Percentiles rank a stretch among this genome's conserved stretches.
Evolutionary conservation across 2,797 vertebrate genomes (phyloP).

Genomic region (Coilia nasus): DNA sequence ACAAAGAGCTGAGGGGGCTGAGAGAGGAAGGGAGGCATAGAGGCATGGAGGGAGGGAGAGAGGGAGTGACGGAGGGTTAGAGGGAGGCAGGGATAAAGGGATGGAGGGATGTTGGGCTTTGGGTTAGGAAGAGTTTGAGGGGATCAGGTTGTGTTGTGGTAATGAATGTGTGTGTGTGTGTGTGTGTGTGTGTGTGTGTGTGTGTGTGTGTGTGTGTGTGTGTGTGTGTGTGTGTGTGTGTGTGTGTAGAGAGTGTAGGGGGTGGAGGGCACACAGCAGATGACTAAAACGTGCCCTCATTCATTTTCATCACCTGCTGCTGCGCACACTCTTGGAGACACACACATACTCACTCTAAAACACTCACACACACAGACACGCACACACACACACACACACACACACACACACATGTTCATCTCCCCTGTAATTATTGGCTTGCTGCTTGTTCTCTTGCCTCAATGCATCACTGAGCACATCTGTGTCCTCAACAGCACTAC

Average conservation of each 20-base stretch:
- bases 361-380: not conserved
- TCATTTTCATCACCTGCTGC: slow-evolving; percentile 43
- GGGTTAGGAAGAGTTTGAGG: too few relatives aligned
- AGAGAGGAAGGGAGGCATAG: not conserved
- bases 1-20: not conserved
- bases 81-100: not conserved
- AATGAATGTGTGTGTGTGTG: not conserved
- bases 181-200: not conserved
- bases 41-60: not conserved
- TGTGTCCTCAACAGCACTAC: slow-evolving; percentile 46
- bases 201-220: not conserved
- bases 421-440: slow-evolving; percentile 44
- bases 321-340: not conserved
- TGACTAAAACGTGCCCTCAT: slow-evolving; percentile 25
- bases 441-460: slow-evolving; percentile 28
- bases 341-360: not conserved
- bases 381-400: not conserved
- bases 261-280: not conserved
- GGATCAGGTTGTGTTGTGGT: not conserved
- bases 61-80: not conserved
- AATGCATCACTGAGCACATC: slow-evolving; percentile 54
- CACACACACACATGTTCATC: slow-evolving; percentile 1
- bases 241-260: not conserved
- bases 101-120: too few relatives aligned
- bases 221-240: not conserved